These are phyloP conservation scores for Patiria pectinifera DNA, from an alignment of 53 echinoderm and acorn worm species.

Conservation along the genomic window DNA sequence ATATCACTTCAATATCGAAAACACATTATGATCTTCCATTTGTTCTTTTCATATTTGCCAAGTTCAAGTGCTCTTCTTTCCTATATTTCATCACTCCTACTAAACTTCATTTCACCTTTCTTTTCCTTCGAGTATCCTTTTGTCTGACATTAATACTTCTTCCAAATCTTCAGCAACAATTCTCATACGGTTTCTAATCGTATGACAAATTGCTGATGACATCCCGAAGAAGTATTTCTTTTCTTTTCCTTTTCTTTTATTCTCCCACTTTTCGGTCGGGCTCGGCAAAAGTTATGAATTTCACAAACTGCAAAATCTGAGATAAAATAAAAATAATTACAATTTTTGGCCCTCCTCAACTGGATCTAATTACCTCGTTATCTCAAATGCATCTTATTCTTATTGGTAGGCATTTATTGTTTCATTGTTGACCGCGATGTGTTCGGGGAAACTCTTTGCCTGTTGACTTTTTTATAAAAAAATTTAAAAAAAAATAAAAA, in stretches of 20 bases:
- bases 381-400: too few relatives aligned
- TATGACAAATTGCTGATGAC: background rate
- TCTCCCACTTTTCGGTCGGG: too few relatives aligned
- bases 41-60: too few relatives aligned
- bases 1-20: too few relatives aligned
- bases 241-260: too few relatives aligned
- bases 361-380: too few relatives aligned
- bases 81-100: too few relatives aligned
- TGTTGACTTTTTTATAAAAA: background rate
- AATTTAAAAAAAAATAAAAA: background rate
- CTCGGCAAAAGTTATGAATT: too few relatives aligned
- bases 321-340: background rate
- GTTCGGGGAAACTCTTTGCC: background rate
- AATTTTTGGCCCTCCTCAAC: background rate
- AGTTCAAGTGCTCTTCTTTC: too few relatives aligned
- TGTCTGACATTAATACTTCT: background rate
- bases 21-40: too few relatives aligned
- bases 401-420: background rate
- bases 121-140: too few relatives aligned
- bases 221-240: background rate
- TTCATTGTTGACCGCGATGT: background rate
- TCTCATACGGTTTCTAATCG: background rate
- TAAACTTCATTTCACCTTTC: too few relatives aligned
- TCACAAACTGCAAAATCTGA: background rate
- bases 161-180: background rate